Evolutionary conservation across 2,888 invertebrate genomes (phyloP), one percentile per base, ranked within the genome.

Genomic region (Uropetala carovei): DNA sequence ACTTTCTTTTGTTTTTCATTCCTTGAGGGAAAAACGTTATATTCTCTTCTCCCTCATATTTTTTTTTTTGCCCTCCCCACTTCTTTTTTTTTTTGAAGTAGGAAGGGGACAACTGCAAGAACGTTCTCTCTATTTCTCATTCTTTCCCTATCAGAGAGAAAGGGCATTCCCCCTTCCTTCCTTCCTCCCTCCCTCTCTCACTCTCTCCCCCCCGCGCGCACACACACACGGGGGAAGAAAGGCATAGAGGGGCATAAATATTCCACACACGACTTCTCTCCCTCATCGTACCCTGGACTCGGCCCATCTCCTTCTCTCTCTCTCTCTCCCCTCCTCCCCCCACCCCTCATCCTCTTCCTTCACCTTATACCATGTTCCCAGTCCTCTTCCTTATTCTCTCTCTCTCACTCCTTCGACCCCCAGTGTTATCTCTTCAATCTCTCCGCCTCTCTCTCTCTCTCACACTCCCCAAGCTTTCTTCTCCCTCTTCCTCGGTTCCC

Each of bases 261-360:
- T 85, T 85, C 85, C 85, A 85, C 58, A 58, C 85, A 85, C 85
- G 85, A 58, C 27, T 58, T 58, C 85, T 22, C 22, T 85, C 58
- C 27, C 58, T 59, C 85, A 81, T 81, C 81, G 27, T 14, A n/a
- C 8, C 81, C 81, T 5, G 27, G n/a, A 58, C 57, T 58, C 58
- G 85, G 22, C 59, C 56, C 57, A 18, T 57, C 84, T 57, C 56
- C 56, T 84, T 57, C 57, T 84, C 43, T 7, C n/a, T n/a, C n/a
- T n/a, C n/a, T n/a, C n/a, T n/a, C 22, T 7, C 13, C 13, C 83
- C 16, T 83, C 43, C 83, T 83, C 18, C n/a, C 56, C 56, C 56
- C 56, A 57, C 14, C n/a, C n/a, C 85, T 58, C n/a, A 75, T 27
- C 27, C 22, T 58, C 58, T 11, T 85, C 58, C 58, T 59, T 58